These are phyloP conservation scores for Emydocephalus ijimae DNA, from an alignment of 2,113 vertebrate genomes.

Conservation along the genomic window DNA sequence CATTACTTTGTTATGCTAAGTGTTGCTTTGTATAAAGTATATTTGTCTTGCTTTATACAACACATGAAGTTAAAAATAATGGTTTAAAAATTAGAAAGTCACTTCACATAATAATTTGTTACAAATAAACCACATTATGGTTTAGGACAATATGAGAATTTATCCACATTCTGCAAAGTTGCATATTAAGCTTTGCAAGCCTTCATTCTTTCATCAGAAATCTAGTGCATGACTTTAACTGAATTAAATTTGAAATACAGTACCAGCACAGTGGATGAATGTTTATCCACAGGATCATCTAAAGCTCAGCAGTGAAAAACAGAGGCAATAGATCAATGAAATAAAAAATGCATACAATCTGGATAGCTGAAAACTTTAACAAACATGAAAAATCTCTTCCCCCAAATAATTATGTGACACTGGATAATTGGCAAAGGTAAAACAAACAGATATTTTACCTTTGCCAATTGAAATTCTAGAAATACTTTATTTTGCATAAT, in stretches of 20 bases:
- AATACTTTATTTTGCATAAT: neutral
- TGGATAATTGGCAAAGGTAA: neutral
- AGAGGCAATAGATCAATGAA: neutral
- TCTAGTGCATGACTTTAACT: neutral
- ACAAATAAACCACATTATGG: neutral
- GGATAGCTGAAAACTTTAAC: neutral
- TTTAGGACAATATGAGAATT: neutral
- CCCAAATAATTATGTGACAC: neutral
- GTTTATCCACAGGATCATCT: neutral
- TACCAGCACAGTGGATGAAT: accelerated
- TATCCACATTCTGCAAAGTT: neutral
- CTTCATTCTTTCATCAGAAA: neutral
- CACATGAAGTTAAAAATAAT: neutral
- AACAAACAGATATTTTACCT: neutral
- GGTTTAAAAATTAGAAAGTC: neutral
- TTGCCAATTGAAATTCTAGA: neutral
- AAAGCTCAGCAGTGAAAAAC: neutral
- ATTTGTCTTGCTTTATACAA: neutral
- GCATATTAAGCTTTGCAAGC: neutral
- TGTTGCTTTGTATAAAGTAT: neutral
- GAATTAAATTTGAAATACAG: neutral
- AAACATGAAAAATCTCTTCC: neutral
- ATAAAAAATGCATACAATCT: conserved; percentile 4
- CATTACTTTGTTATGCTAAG: neutral
- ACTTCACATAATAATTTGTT: neutral